A percentile compares a stretch with the other conserved stretches of the same genome.
Evolutionary conservation across 1,140 invertebrate species (phyloP).

Genomic region (Parasteatoda tepidariorum): DNA sequence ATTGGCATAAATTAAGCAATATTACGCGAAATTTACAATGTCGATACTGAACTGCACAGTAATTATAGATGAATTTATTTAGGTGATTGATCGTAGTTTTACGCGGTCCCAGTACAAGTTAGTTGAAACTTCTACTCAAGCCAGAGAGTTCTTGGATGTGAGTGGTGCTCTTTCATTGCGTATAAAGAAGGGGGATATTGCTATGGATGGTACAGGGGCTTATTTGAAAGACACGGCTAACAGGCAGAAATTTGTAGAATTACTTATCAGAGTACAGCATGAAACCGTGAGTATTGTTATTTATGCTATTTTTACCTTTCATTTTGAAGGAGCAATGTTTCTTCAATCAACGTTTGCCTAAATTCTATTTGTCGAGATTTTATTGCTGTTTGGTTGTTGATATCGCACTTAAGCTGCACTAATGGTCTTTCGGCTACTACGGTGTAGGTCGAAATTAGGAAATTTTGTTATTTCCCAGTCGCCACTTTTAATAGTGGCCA

Average conservation of each 20-base stretch:
- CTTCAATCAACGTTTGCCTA: no score
- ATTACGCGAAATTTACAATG: no score
- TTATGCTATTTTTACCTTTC: neutral
- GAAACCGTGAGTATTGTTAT: slow-evolving; percentile 47
- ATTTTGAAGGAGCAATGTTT: neutral
- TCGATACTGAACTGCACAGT: no score
- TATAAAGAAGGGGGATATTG: slow-evolving; percentile 52
- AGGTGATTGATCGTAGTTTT: slow-evolving; percentile 57
- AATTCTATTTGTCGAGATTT: no score
- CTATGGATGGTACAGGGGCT: slow-evolving; percentile 24
- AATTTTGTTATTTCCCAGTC: no score
- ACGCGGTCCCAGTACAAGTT: slow-evolving; percentile 58
- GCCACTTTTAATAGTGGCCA: no score
- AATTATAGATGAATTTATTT: no score
- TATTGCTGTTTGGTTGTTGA: no score
- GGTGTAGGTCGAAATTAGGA: no score
- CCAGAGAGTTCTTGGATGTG: slow-evolving; percentile 53
- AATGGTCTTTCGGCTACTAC: no score
- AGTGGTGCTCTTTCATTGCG: slow-evolving; percentile 50
- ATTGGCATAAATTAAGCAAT: no score
- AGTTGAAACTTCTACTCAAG: slow-evolving; percentile 52
- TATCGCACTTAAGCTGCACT: no score
- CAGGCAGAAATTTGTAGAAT: slow-evolving; percentile 56
- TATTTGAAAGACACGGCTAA: slow-evolving; percentile 44
- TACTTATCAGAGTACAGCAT: slow-evolving; percentile 55